A percentile compares a stretch with the other conserved stretches of the same genome.
phyloP scores from a whole-genome alignment of 2,797 vertebrate genomes.

The Petrocephalus sullivani region DNA sequence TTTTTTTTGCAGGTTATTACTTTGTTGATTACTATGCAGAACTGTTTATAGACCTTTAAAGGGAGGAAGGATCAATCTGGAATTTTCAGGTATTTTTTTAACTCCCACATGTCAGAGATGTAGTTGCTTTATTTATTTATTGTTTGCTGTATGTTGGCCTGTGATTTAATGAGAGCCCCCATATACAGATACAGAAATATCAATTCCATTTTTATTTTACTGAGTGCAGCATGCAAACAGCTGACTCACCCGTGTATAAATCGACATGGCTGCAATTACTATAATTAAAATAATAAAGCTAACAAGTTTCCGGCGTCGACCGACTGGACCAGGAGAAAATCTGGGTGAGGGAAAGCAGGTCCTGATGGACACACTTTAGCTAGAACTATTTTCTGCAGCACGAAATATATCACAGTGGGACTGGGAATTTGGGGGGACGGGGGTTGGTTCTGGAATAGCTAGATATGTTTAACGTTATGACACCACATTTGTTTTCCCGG shows the following conservation, averaged over 20 bases:
- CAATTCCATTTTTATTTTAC: constrained; percentile 57
- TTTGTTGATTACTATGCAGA: not conserved
- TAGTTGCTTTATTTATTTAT: constrained; percentile 19
- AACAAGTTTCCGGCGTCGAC: constrained; percentile 58
- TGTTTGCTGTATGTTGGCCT: constrained; percentile 33
- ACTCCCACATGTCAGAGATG: not conserved
- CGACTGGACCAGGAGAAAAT: constrained; percentile 38
- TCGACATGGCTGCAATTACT: constrained; percentile 61
- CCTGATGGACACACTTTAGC: not conserved
- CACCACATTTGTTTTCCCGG: not conserved
- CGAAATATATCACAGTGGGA: not conserved
- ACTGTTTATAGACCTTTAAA: not conserved
- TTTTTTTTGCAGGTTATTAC: not conserved
- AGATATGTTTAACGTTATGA: not conserved
- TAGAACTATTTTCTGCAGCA: not conserved
- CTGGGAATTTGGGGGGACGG: not conserved
- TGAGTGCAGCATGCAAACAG: constrained; percentile 52
- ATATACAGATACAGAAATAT: constrained; percentile 38
- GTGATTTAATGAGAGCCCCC: constrained; percentile 48
- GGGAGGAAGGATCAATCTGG: not conserved
- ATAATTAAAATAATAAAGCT: constrained; percentile 68
- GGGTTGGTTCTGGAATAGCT: not conserved
- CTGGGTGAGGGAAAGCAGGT: not conserved
- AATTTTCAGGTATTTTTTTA: not conserved
- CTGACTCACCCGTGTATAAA: constrained; percentile 44